phyloP scores from a whole-genome alignment of 2,888 invertebrate genomes.

The Thymelicus lineola region DNA sequence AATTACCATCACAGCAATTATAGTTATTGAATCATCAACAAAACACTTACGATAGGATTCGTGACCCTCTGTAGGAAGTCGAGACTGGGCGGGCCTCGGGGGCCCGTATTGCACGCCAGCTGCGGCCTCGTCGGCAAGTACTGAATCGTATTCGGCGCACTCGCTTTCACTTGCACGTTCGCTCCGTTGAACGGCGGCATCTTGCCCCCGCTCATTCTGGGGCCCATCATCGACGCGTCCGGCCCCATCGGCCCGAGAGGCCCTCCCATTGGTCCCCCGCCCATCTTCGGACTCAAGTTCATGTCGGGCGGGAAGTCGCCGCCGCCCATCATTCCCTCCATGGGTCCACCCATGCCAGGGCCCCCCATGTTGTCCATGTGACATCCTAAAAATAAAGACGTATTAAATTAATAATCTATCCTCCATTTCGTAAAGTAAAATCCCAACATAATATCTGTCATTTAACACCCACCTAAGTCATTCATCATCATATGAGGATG shows the following conservation, averaged over 20 bases:
- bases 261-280: conserved; percentile 81
- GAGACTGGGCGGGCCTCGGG: conserved; percentile 93
- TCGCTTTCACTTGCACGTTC: conserved; percentile 97
- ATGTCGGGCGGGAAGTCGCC: conserved; percentile 81
- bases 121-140: conserved; percentile 98
- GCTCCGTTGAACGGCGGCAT: conserved; percentile 86
- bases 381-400: conserved; percentile 62
- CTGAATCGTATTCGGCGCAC: conserved; percentile 98
- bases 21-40: background rate
- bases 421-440: too few species aligned
- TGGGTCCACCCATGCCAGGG: conserved; percentile 81
- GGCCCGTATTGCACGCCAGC: conserved; percentile 88
- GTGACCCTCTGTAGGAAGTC: conserved; percentile 96
- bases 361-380: conserved; percentile 83
- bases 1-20: too few species aligned
- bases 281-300: conserved; percentile 88
- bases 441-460: background rate
- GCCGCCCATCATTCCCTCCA: conserved; percentile 83
- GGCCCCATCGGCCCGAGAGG: conserved; percentile 81
- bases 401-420: background rate
- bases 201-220: conserved; percentile 85
- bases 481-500: conserved; percentile 84
- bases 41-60: conserved; percentile 86
- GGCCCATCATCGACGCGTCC: conserved; percentile 88
- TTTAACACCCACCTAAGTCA: conserved; percentile 69